Conservation (phyloP, 2,113 vertebrate genomes). For the Rhinogobius similis region DNA sequence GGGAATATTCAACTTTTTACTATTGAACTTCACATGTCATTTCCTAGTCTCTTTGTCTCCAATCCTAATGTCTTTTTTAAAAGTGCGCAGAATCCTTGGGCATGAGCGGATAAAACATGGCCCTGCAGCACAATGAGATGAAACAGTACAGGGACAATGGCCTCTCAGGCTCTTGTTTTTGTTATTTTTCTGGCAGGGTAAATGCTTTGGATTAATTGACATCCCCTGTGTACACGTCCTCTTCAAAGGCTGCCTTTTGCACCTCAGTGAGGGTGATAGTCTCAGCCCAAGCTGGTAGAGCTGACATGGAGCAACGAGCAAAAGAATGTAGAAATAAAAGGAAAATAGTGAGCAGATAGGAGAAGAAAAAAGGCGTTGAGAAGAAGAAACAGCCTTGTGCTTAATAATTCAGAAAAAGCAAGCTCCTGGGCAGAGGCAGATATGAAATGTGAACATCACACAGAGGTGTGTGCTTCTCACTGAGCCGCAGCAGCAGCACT, state of each 20-base stretch:
- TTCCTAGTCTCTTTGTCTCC: constrained; percentile 43
- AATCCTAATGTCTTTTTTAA: constrained; percentile 51
- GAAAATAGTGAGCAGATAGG: constrained; percentile 11
- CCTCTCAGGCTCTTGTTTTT: constrained; percentile 25
- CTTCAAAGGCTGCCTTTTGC: constrained; percentile 72
- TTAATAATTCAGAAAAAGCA: constrained; percentile 74
- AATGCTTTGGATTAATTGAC: constrained; percentile 66
- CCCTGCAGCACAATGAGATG: constrained; percentile 55
- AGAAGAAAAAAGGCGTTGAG: constrained; percentile 37
- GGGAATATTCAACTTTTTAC: constrained; percentile 45
- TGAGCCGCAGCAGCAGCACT: constrained; percentile 55
- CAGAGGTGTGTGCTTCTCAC: constrained; percentile 55
- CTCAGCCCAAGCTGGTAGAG: constrained; percentile 53
- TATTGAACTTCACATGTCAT: constrained; percentile 44
- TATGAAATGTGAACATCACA: constrained; percentile 75
- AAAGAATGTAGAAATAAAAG: constrained; percentile 16
- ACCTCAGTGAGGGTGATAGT: constrained; percentile 56
- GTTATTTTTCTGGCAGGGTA: constrained; percentile 32
- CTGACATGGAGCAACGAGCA: constrained; percentile 48
- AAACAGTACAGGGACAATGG: constrained; percentile 58
- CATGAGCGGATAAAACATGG: constrained; percentile 49
- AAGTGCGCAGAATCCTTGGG: constrained; percentile 33
- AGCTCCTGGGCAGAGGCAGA: constrained; percentile 71
- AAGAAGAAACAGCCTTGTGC: constrained; percentile 61
- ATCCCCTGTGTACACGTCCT: constrained; percentile 46